Percentiles rank a stretch among this genome's conserved stretches.
These are phyloP conservation scores for Hystrix brachyura DNA, from an alignment of 2,113 vertebrate genomes.

Conservation along the genomic window DNA sequence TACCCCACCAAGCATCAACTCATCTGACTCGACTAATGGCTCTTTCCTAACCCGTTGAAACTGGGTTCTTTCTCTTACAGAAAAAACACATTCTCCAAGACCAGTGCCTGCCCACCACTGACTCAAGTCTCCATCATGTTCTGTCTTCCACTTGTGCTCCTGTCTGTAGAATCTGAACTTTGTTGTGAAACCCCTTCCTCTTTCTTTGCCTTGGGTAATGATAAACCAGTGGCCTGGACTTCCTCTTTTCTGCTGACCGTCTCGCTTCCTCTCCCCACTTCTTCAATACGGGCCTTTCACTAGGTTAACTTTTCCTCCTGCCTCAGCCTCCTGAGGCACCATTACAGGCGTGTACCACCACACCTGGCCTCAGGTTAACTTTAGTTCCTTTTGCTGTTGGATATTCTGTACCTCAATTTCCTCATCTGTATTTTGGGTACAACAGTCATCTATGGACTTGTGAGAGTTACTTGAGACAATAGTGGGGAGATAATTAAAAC, in stretches of 20 bases:
- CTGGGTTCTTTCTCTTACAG: background rate
- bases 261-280: too few species aligned
- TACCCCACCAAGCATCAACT: background rate
- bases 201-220: background rate
- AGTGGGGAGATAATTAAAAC: background rate
- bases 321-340: too few species aligned
- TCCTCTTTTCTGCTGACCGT: conserved; percentile 48
- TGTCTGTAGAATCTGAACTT: background rate
- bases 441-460: background rate
- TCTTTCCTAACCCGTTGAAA: background rate
- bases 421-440: conserved; percentile 33
- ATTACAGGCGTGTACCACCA: too few species aligned
- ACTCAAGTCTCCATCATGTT: background rate
- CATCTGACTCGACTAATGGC: background rate
- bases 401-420: conserved; percentile 11
- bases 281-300: too few species aligned
- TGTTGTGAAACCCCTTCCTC: background rate
- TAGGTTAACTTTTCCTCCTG: too few species aligned
- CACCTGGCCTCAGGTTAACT: background rate
- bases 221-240: background rate
- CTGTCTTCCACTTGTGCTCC: background rate
- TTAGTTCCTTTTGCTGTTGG: background rate
- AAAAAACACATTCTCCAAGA: background rate
- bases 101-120: background rate
- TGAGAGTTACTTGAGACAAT: background rate